These are phyloP conservation scores for Trileptium ribeirensis DNA, from an alignment of 2,888 invertebrate species.

Conservation along the genomic window DNA sequence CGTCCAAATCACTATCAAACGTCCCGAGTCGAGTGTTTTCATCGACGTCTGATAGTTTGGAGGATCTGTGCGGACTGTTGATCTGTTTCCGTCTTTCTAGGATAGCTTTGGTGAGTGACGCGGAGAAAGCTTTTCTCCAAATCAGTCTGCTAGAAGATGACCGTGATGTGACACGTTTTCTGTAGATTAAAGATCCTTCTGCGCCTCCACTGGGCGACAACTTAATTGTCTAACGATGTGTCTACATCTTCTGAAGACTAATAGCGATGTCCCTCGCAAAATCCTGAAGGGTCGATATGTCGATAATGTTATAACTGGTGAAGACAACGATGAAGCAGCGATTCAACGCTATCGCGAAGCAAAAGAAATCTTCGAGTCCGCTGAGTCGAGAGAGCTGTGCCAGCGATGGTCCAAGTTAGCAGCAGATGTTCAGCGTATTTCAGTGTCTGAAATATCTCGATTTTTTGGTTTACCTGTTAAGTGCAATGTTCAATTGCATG, in stretches of 20 bases:
- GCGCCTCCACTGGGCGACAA: not conserved
- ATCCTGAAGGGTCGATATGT: not conserved
- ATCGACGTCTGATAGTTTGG: too few relatives aligned
- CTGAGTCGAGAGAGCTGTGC: too few relatives aligned
- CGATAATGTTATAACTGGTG: conserved; percentile 5
- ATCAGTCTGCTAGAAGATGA: conserved; percentile 23
- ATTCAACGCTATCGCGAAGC: not conserved
- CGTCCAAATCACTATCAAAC: not conserved
- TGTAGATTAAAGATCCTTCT: conserved; percentile 12
- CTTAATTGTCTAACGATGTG: not conserved
- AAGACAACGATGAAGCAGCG: not conserved
- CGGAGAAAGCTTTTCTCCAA: conserved; percentile 36
- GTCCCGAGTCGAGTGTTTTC: too few relatives aligned
- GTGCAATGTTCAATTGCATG: too few relatives aligned
- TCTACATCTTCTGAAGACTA: not conserved
- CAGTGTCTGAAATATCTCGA: too few relatives aligned
- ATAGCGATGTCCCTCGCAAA: not conserved
- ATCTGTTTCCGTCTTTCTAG: conserved; percentile 23
- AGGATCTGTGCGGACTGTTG: conserved; percentile 25
- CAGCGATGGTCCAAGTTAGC: too few relatives aligned
- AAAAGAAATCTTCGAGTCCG: not conserved
- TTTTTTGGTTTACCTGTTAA: too few relatives aligned
- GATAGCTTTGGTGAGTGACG: conserved; percentile 27
- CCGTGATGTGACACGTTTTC: conserved; percentile 28
- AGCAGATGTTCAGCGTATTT: too few relatives aligned